Evolutionary conservation across 2,113 vertebrate species (phyloP).

Genomic region (Hymenochirus boettgeri): DNA sequence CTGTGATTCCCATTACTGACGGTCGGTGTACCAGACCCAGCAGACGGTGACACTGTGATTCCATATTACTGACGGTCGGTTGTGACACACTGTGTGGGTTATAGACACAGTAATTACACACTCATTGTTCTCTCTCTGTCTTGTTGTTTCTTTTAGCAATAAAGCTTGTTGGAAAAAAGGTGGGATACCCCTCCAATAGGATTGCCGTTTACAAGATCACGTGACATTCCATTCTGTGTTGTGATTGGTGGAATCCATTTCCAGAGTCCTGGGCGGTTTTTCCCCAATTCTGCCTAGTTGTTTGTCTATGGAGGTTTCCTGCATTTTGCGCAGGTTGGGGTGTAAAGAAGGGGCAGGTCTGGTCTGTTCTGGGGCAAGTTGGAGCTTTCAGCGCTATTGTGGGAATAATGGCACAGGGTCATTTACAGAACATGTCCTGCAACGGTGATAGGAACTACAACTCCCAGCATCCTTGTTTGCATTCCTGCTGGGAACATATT

Average conservation of each 20-base stretch:
- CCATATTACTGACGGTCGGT: too few species aligned
- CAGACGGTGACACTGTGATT: too few species aligned
- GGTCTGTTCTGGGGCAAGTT: not conserved
- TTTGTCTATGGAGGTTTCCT: conserved; percentile 7
- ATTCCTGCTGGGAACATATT: not conserved
- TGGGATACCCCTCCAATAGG: not conserved
- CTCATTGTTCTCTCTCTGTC: too few species aligned
- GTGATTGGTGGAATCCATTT: not conserved
- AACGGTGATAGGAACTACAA: not conserved
- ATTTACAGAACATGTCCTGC: not conserved
- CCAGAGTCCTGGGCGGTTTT: not conserved
- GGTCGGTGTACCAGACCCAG: too few species aligned
- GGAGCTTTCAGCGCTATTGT: not conserved
- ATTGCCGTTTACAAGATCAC: not conserved
- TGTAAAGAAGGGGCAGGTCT: not conserved
- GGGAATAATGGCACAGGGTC: not conserved
- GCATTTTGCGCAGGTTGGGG: not conserved
- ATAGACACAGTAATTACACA: too few species aligned
- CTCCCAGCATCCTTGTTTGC: too few species aligned
- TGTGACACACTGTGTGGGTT: too few species aligned
- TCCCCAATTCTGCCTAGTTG: not conserved
- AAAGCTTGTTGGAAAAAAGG: not conserved
- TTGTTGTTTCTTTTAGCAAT: too few species aligned
- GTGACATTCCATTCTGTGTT: not conserved
- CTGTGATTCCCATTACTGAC: too few species aligned